Conservation (phyloP, 2,113 vertebrate genomes). For the Callorhinus ursinus region DNA sequence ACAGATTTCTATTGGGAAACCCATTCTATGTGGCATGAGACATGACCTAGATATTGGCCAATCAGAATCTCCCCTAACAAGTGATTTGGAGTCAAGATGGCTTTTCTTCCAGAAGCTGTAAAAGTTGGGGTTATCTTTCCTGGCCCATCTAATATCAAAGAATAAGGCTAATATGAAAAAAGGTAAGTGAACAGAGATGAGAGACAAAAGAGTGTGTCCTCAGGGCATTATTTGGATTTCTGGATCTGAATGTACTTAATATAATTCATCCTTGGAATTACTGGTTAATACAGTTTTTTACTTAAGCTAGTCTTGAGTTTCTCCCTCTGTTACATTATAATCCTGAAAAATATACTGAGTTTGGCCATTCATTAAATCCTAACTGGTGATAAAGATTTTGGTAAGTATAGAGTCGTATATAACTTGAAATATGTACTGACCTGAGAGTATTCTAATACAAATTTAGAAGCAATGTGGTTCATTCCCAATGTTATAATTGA, state of each 20-base stretch:
- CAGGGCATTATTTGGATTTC: not conserved
- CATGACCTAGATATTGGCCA: not conserved
- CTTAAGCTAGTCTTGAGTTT: conserved; percentile 4
- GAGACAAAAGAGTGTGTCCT: not conserved
- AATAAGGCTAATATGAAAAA: not conserved
- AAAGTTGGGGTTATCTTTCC: not conserved
- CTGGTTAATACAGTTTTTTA: not conserved
- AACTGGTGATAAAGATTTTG: not conserved
- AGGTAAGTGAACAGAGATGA: not conserved
- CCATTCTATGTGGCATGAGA: not conserved
- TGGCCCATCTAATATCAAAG: not conserved
- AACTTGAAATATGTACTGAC: not conserved
- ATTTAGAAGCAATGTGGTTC: not conserved
- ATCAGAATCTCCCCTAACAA: not conserved
- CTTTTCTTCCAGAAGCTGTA: not conserved
- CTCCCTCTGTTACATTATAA: not conserved
- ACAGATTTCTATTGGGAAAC: not conserved
- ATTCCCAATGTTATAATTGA: not conserved
- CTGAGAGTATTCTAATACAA: not conserved
- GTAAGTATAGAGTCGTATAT: not conserved
- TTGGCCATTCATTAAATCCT: not conserved
- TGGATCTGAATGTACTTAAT: conserved; percentile 28
- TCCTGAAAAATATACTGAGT: not conserved
- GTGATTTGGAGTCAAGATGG: not conserved
- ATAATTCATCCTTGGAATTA: not conserved